Conservation (phyloP, 2,888 invertebrate species). For the Drosophila atripex region DNA sequence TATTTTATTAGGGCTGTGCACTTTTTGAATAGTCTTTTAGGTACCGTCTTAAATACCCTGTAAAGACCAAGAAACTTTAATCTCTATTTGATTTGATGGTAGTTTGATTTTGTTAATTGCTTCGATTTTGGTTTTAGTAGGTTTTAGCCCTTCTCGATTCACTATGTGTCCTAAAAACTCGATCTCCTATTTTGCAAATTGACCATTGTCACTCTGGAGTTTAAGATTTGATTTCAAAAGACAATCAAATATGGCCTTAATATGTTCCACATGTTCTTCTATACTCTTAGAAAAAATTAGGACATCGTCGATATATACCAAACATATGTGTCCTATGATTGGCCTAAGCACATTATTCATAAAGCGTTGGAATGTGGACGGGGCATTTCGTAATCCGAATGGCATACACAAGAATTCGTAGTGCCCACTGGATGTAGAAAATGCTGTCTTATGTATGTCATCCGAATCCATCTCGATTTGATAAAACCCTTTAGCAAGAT, state of each 20-base stretch:
- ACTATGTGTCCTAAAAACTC: not conserved
- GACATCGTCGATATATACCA: not conserved
- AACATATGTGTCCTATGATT: not conserved
- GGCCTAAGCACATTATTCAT: not conserved
- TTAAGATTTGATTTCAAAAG: no score
- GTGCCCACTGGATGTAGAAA: slow-evolving; percentile 4
- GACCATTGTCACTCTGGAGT: not conserved
- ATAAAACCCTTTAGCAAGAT: no score
- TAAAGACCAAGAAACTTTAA: no score
- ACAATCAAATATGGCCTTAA: no score
- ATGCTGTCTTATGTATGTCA: no score
- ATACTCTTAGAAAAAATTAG: not conserved
- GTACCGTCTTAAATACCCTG: no score
- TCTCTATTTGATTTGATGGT: not conserved
- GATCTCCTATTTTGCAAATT: not conserved
- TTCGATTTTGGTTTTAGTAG: not conserved
- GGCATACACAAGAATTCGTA: slow-evolving; percentile 1
- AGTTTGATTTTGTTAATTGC: slow-evolving; percentile 1
- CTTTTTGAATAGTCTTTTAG: no score
- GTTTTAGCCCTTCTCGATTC: not conserved
- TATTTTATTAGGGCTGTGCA: no score
- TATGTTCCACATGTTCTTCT: not conserved
- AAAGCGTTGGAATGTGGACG: not conserved
- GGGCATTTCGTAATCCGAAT: slow-evolving; percentile 2
- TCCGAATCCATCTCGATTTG: no score